Conservation (phyloP, 2,888 invertebrate species). For the Argynnis bischoffii region DNA sequence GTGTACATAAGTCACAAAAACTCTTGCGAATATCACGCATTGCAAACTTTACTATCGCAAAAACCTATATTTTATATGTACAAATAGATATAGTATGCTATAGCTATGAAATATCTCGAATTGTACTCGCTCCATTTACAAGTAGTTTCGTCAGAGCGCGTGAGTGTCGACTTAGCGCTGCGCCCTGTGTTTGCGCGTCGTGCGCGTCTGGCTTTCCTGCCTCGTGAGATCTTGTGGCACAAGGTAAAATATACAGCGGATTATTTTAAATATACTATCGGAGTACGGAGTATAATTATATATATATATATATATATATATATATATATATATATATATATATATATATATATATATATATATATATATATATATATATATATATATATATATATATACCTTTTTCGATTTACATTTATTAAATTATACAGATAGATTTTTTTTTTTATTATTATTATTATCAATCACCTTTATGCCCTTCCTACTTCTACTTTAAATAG, state of each 20-base stretch:
- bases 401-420: too few relatives aligned
- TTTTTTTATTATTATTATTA: too few relatives aligned
- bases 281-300: too few relatives aligned
- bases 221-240: slow-evolving; percentile 22
- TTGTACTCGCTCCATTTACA: slow-evolving; percentile 43
- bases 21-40: not conserved
- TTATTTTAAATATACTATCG: not conserved
- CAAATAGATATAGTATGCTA: not conserved
- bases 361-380: too few relatives aligned
- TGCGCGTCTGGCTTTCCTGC: slow-evolving; percentile 37
- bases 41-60: not conserved
- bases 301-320: too few relatives aligned
- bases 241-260: slow-evolving; percentile 36
- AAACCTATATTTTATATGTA: not conserved
- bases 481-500: too few relatives aligned
- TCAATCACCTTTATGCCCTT: too few relatives aligned
- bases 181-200: slow-evolving; percentile 50
- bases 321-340: too few relatives aligned
- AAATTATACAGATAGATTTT: too few relatives aligned
- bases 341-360: too few relatives aligned
- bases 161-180: slow-evolving; percentile 55
- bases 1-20: not conserved
- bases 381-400: too few relatives aligned
- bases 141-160: slow-evolving; percentile 46
- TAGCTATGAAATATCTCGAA: slow-evolving; percentile 34